phyloP scores from a whole-genome alignment of 1,140 invertebrate genomes.

The Tetramorium alpestre region DNA sequence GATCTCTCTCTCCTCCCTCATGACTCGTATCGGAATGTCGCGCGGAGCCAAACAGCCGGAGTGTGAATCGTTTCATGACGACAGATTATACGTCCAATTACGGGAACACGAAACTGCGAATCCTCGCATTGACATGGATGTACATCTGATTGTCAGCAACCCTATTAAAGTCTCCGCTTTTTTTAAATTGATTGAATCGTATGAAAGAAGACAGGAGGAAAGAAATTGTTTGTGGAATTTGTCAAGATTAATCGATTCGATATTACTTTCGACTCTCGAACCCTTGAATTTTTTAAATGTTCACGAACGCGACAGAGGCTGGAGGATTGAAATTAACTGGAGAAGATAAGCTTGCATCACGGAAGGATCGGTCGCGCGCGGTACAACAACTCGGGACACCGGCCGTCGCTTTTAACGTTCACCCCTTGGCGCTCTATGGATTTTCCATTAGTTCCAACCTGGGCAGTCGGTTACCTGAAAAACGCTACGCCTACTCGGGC shows the following conservation, averaged over 20 bases:
- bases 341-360: neutral
- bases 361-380: neutral
- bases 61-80: neutral
- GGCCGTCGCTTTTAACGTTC: conserved; percentile 81
- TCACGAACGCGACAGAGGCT: neutral
- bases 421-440: conserved; percentile 82
- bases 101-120: neutral
- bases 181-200: neutral
- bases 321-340: neutral
- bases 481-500: conserved; percentile 70
- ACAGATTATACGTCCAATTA: conserved; percentile 34
- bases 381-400: conserved; percentile 54
- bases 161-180: neutral
- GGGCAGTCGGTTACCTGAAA: conserved; percentile 71
- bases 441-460: conserved; percentile 82
- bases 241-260: neutral
- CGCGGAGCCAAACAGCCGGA: neutral
- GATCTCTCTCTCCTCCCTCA: neutral
- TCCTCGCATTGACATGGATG: neutral
- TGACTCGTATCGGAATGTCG: neutral
- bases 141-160: neutral
- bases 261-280: neutral
- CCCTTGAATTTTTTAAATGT: neutral
- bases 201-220: neutral
- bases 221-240: neutral